phyloP scores from a whole-genome alignment of 2,888 invertebrate species.

The Phaonia tiefii region DNA sequence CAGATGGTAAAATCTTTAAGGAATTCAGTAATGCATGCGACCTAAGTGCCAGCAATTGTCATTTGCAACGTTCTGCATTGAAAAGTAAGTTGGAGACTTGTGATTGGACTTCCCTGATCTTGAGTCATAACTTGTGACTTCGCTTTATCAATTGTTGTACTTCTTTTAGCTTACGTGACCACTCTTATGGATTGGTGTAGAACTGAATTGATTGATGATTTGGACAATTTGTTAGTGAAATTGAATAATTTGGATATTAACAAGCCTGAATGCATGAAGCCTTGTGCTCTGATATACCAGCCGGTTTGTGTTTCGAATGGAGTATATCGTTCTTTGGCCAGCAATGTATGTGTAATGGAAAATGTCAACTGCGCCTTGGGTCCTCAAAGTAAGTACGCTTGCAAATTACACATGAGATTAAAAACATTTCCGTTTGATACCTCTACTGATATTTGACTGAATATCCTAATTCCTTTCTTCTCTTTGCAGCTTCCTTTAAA shows the following conservation, averaged over 20 bases:
- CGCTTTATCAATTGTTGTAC: not conserved
- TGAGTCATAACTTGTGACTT: too few species aligned
- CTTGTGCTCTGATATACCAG: conserved; percentile 75
- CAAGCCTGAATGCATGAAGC: conserved; percentile 70
- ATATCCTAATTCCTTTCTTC: too few species aligned
- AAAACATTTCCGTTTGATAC: too few species aligned
- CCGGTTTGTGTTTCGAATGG: conserved; percentile 77
- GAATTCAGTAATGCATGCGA: conserved; percentile 74
- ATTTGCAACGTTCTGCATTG: conserved; percentile 67
- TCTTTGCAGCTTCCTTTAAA: too few species aligned
- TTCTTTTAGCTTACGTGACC: conserved; percentile 69
- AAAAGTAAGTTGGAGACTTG: conserved; percentile 68
- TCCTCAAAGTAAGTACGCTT: conserved; percentile 11
- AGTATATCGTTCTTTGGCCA: conserved; percentile 72
- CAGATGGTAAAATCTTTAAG: conserved; percentile 72
- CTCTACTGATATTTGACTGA: too few species aligned
- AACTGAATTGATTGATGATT: conserved; percentile 71
- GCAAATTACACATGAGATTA: not conserved
- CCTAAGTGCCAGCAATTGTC: conserved; percentile 73
- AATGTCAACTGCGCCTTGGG: conserved; percentile 73
- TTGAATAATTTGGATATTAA: conserved; percentile 69
- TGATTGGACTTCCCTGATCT: not conserved
- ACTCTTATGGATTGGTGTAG: conserved; percentile 76
- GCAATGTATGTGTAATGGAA: conserved; percentile 73
- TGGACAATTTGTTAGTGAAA: conserved; percentile 68